phyloP scores from a whole-genome alignment of 2,797 vertebrate species.

The Circus cinereus region DNA sequence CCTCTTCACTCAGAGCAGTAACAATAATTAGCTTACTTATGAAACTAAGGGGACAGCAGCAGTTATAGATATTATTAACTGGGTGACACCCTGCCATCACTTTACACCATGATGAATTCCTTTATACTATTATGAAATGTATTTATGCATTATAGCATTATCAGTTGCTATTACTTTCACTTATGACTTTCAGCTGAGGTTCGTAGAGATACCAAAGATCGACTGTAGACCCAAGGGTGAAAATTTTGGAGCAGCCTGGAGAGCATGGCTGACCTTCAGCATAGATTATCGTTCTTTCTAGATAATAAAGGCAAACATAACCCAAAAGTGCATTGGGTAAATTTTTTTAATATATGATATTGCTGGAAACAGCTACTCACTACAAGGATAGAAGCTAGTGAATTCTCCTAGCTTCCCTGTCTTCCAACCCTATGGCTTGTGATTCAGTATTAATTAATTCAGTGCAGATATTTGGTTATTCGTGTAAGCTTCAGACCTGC shows the following conservation, averaged over 20 bases:
- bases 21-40: neutral
- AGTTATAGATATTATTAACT: neutral
- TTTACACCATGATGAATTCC: neutral
- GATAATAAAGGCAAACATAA: neutral
- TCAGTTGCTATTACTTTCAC: neutral
- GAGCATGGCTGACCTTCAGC: neutral
- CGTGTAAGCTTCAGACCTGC: neutral
- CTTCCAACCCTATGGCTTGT: neutral
- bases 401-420: neutral
- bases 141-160: neutral
- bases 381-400: neutral
- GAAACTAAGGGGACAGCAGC: neutral
- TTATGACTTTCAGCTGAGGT: neutral
- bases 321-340: neutral
- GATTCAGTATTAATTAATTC: neutral
- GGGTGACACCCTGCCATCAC: neutral
- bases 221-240: neutral
- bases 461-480: neutral
- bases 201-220: neutral
- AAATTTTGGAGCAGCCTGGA: neutral
- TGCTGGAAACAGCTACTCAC: neutral
- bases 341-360: neutral
- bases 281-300: neutral
- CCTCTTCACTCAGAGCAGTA: neutral
- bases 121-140: neutral